Evolutionary conservation across 30 jellyfish, hydroid and myxozoan genomes (phyloP).

Genomic region (Calvadosia cruxmelitensis): DNA sequence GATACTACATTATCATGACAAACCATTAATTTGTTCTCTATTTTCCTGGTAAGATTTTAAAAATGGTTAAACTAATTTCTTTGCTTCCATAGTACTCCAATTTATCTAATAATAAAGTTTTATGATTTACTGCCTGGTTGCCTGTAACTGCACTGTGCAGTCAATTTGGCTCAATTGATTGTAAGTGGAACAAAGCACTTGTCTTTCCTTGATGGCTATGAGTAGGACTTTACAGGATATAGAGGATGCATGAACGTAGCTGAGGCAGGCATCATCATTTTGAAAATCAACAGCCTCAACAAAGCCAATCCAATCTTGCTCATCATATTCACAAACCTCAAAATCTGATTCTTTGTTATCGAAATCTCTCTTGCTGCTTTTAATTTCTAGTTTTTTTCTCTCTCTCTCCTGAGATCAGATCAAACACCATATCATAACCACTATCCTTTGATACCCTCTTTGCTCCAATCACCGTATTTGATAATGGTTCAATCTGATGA

Average conservation of each 20-base stretch:
- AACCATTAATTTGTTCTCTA: too few species aligned
- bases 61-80: too few species aligned
- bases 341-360: neutral
- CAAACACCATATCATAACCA: neutral
- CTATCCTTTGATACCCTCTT: slow-evolving; percentile 18
- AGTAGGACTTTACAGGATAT: slow-evolving; percentile 18
- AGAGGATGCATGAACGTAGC: slow-evolving; percentile 44
- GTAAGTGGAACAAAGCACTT: slow-evolving; percentile 25
- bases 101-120: too few species aligned
- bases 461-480: slow-evolving; percentile 2
- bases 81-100: too few species aligned
- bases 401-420: neutral
- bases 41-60: too few species aligned
- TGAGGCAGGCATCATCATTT: slow-evolving; percentile 7
- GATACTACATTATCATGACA: too few species aligned
- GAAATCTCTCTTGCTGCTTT: neutral
- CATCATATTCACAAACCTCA: slow-evolving; percentile 22
- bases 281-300: slow-evolving; percentile 1
- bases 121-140: too few species aligned
- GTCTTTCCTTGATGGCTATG: slow-evolving; percentile 29
- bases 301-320: slow-evolving; percentile 21
- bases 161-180: neutral
- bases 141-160: too few species aligned
- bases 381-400: neutral
- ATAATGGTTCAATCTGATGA: slow-evolving; percentile 40